Base-by-base conservation (phyloP, 2,797 vertebrate species). In the Propithecus deckenii region DNA sequence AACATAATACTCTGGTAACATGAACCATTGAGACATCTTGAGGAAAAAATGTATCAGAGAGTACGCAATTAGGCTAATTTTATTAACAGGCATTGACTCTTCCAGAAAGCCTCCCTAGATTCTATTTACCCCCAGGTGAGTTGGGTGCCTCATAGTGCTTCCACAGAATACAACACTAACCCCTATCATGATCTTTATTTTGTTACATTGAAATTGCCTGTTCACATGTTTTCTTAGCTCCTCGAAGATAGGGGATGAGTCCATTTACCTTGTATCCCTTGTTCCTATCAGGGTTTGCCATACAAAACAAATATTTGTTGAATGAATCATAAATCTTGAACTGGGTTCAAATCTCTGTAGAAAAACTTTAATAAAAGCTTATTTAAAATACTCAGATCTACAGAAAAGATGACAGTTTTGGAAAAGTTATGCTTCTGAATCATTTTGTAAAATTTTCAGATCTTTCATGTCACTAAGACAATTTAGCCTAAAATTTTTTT, bases 371-470 rank as follows among this genome's bases (percentile, higher is more conserved):
- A 11, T 71, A 71, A 91, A 91, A 13, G 1, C 0, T 72, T 48
- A 20, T 25, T 72, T 74, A 71, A 80, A 84, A 52, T 23, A 69
- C n/a, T 76, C 43, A 72, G 7, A 80, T 61, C 11, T 32, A 41
- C 46, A 76, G 22, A 89, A 80, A 88, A 75, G 11, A 79, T 20
- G 48, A 25, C 13, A 46, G 5, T 55, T 95, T 86, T 2, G 28
- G 55, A 91, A 84, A 96, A 78, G 23, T 17, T 87, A 50, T 50
- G 35, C 9, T 90, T 84, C n/a, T 76, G 43, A 94, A 88, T 67
- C n/a, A 71, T 67, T 84, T 50, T 35, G 6, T 55, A 96, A 96
- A 91, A 48, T 55, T 59, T 57, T 89, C 50, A 84, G n/a, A 85
- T 87, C 11, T 41, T 91, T 65, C 59, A 38, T 10, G 12, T 69